Evolutionary conservation across 2,113 vertebrate species (phyloP), one percentile per base, ranked within the genome.

Genomic region (Pterocles orientalis): DNA sequence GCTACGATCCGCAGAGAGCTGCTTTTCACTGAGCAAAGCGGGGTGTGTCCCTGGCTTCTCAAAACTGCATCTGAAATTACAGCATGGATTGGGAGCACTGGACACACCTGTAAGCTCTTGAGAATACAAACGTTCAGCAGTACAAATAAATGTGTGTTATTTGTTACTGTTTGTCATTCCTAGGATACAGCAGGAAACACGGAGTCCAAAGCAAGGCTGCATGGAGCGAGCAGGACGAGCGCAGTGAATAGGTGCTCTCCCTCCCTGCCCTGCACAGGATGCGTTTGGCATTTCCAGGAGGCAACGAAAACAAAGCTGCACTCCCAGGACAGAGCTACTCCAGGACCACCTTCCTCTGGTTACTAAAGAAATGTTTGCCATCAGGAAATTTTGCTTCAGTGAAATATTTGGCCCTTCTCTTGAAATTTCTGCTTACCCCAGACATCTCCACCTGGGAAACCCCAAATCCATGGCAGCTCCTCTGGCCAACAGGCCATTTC

Each of bases 21-120:
- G 58, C 95, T 97, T 97, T 97, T 96, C 82, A 95, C 56, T 29
- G 29, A 13, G 36, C 68, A 14, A 21, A 23, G 18, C 18, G 21
- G 92, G 96, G 95, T 17, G 96, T 92, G 96, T 48, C 85, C 39
- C 43, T 7, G 50, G 8, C 80, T 43, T 79, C 82, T 60, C 50
- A 76, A 60, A 17, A 28, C 68, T 57, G n/a, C 66, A 89, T 54
- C 58, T 90, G 90, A 83, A 94, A 21, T 48, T 14, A 82, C n/a
- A 80, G 53, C 72, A 81, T 64, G 75, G 68, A 23, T 57, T 29
- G 28, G 80, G 73, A 93, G 56, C 50, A 28, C 77, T 0, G 12
- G 89, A 19, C 94, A 95, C 94, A 84, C 96, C 96, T 94, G 0
- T 4, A 17, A 36, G 54, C 1, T 14, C 43, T 33, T 33, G 75